Evolutionary conservation across 2,888 invertebrate species (phyloP), one percentile per base, ranked within the genome.

Genomic region (Trichogramma evanescens): DNA sequence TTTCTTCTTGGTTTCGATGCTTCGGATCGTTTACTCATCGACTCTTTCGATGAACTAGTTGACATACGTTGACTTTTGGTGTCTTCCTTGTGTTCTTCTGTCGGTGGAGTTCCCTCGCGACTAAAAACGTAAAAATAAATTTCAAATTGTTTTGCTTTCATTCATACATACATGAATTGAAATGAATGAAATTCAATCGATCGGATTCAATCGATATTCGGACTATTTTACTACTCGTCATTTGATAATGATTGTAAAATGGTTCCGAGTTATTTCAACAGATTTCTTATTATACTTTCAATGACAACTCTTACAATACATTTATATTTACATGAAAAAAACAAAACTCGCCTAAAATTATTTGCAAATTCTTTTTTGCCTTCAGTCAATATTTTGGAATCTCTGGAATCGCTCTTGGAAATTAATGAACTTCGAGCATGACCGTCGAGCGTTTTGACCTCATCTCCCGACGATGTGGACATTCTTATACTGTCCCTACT

Each of bases 1-100:
- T 69, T 73, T 40, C 74, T 68, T 52, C 73, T 74, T 0, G 74
- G 74, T 41, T 76, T 77, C 1, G 65, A 56, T n/a, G 72, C 58
- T 42, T 74, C 75, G 9, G 70, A 63, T 39, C 68, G 73, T 13
- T 70, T 72, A 5, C 39, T 62, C 0, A 65, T 54, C 4, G 70
- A 70, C 40, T 74, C 74, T 46, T 64, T 71, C 4, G 70, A 70
- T 0, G 67, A 69, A 46, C 71, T 70, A 13, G 68, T 64, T 4
- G 69, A 69, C 41, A 67, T 51, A 4, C 67, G 63, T 13, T 64
- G 66, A 8, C 64, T 64, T 39, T 53, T 42, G 4, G 50, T 59
- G 5, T 61, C 58, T 8, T 58, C 65, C 2, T 55, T 49, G 9
- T 58, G 49, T 42, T 26, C 26, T 26, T 26, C 26, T 26, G 26